Percentiles rank a stretch among this genome's conserved stretches.
These are phyloP conservation scores for Drosophila yakuba DNA, from an alignment of 1,140 invertebrate genomes.

Conservation along the genomic window DNA sequence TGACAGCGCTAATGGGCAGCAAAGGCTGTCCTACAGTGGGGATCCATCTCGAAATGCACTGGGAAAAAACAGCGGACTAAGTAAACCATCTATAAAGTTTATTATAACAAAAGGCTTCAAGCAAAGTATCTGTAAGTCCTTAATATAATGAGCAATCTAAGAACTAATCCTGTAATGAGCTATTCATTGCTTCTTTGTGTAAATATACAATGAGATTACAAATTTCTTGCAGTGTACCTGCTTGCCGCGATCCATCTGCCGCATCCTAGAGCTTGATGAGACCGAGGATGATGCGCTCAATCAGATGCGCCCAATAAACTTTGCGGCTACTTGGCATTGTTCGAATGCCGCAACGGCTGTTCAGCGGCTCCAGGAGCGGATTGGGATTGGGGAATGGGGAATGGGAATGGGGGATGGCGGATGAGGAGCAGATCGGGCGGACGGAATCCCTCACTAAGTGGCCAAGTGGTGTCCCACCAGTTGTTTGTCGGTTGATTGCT, in stretches of 20 bases:
- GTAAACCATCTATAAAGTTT: no score
- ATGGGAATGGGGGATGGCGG: not conserved
- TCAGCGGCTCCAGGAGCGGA: not conserved
- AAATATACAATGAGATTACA: no score
- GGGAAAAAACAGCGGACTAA: not conserved
- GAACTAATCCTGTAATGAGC: no score
- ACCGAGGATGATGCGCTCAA: conserved; percentile 51
- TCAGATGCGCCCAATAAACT: conserved; percentile 72
- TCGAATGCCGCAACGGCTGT: conserved; percentile 44
- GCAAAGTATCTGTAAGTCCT: no score
- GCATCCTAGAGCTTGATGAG: conserved; percentile 17
- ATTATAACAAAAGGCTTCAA: no score
- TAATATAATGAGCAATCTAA: no score
- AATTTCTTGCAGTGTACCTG: not conserved
- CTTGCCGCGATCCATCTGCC: conserved; percentile 10
- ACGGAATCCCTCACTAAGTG: conserved; percentile 55
- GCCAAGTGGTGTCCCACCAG: conserved; percentile 59
- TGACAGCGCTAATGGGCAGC: conserved; percentile 58
- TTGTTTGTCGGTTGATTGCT: conserved; percentile 74
- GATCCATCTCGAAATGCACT: conserved; percentile 3
- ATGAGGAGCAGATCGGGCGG: not conserved
- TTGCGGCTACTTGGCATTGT: conserved; percentile 74
- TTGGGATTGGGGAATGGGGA: not conserved
- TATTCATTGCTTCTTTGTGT: no score
- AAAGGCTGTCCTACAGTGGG: conserved; percentile 1